Evolutionary conservation across 2,797 vertebrate species (phyloP).

Genomic region (Sebastes matsubarae): DNA sequence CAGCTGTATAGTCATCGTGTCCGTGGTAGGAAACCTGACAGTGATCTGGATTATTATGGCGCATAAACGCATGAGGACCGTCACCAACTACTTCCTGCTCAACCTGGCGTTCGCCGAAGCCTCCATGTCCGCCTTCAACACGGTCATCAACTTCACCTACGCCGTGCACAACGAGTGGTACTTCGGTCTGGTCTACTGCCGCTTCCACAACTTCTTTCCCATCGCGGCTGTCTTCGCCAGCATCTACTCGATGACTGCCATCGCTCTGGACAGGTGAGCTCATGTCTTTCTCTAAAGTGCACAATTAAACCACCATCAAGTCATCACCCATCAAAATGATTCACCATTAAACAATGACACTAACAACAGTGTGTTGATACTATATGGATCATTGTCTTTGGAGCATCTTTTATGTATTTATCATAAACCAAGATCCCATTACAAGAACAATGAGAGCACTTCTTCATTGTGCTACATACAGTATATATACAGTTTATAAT

Average conservation of each 20-base stretch:
- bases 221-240: slow-evolving; percentile 95
- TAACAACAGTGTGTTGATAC: background rate
- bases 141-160: slow-evolving; percentile 95
- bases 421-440: background rate
- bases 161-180: slow-evolving; percentile 96
- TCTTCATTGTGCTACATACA: background rate
- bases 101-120: slow-evolving; percentile 96
- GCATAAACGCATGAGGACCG: slow-evolving; percentile 96
- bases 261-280: slow-evolving; percentile 89
- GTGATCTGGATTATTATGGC: slow-evolving; percentile 98
- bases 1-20: slow-evolving; percentile 89
- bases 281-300: background rate
- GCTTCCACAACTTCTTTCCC: slow-evolving; percentile 99
- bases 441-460: background rate
- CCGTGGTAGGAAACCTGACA: slow-evolving; percentile 91
- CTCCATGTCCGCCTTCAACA: slow-evolving; percentile 96
- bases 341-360: background rate
- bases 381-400: too few species aligned
- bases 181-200: slow-evolving; percentile 94
- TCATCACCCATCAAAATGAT: background rate
- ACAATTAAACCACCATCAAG: background rate
- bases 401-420: background rate
- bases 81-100: slow-evolving; percentile 96
- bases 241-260: slow-evolving; percentile 98
- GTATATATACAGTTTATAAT: background rate